These are phyloP conservation scores for Odontomyia ornata DNA, from an alignment of 2,888 invertebrate species.

Conservation along the genomic window DNA sequence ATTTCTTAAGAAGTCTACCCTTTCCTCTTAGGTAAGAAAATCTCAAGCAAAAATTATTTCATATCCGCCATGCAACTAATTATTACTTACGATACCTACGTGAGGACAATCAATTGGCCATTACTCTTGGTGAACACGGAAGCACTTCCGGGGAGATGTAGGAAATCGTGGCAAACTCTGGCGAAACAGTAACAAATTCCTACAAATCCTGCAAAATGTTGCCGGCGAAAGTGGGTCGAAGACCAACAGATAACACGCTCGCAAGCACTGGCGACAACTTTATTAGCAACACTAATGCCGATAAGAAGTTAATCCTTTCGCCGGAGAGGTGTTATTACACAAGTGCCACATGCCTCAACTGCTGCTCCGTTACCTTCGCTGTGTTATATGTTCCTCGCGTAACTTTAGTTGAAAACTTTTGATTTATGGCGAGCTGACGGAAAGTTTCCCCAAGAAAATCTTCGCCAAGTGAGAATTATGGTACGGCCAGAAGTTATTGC, in stretches of 20 bases:
- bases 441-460: not conserved
- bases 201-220: too few species aligned
- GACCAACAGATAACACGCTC: constrained; percentile 23
- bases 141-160: too few species aligned
- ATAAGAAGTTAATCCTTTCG: constrained; percentile 41
- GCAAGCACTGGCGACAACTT: constrained; percentile 18
- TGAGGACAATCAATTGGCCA: too few species aligned
- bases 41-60: too few species aligned
- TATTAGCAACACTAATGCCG: constrained; percentile 37
- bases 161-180: too few species aligned
- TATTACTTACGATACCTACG: too few species aligned
- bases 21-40: too few species aligned
- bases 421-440: constrained; percentile 3
- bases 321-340: constrained; percentile 28
- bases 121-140: too few species aligned
- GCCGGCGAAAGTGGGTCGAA: too few species aligned
- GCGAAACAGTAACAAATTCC: too few species aligned
- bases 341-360: not conserved
- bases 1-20: too few species aligned
- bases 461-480: not conserved
- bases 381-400: not conserved
- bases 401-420: constrained; percentile 16
- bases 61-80: too few species aligned
- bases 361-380: not conserved
- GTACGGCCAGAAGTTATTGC: not conserved